Evolutionary conservation across 2,888 invertebrate genomes (phyloP), one percentile per base, ranked within the genome.

Genomic region (Lamellibrachia satsuma): DNA sequence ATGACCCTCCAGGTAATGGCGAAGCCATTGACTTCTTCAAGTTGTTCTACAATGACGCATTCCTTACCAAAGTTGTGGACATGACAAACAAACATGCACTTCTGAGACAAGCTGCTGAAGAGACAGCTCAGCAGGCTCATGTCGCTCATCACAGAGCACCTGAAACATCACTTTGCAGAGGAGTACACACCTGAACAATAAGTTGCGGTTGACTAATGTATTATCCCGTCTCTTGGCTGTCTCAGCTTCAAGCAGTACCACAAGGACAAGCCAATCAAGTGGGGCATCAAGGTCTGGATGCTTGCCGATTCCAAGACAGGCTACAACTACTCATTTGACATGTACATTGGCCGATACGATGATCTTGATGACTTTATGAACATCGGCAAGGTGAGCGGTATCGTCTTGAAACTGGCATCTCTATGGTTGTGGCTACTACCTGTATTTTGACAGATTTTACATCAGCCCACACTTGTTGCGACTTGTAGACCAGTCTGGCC

Each of bases 221-320:
- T 92, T 75, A 92, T 92, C 9, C 92, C 92, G 9, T 27, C 9
- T 60, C 52, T 8, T 51, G 75, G 75, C 3, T 7, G 57, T 2
- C 60, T 92, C n/a, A 8, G 52, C 52, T 55, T 92, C 55, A 92
- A 3, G 39, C 92, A 92, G n/a, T 92, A 92, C 22, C 52, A 57
- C n/a, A 92, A 60, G 27, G 92, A 92, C 60, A 92, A 92, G 11
- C 92, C 60, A 11, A 51, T 60, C n/a, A 92, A 92, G 39, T 92
- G 92, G 92, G 92, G 92, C 7, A 92, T 92, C 6, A 92, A 92
- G 39, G 75, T 52, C 11, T 90, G 90, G 90, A 90, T 90, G 90
- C n/a, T 90, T 3, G 7, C 51, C 9, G 7, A 90, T 22, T 90
- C 15, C 11, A 8, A 11, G 3, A 51, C 90, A 8, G 90, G 51